Evolutionary conservation across 2,113 vertebrate genomes (phyloP).

Genomic region (Morone saxatilis): DNA sequence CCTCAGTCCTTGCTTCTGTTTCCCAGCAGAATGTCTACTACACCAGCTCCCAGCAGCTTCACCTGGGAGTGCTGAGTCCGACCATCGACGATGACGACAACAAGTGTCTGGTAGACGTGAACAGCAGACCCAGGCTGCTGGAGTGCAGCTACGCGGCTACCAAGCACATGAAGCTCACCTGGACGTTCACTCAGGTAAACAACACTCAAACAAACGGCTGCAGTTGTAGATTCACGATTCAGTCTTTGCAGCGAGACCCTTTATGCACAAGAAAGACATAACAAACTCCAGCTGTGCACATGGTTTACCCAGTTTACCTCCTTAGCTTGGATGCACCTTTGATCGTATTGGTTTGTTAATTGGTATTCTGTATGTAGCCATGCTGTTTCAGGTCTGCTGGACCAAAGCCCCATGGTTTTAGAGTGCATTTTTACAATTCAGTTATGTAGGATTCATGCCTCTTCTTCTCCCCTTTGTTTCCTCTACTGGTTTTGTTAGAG

Average conservation of each 20-base stretch:
- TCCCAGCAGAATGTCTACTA: constrained; percentile 93
- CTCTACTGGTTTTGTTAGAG: neutral
- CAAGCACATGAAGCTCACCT: constrained; percentile 97
- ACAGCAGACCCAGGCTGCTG: constrained; percentile 92
- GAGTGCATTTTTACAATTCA: neutral
- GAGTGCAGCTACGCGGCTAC: constrained; percentile 96
- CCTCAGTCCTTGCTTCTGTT: constrained; percentile 4
- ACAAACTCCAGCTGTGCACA: neutral
- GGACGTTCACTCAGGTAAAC: constrained; percentile 94
- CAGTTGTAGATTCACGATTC: neutral
- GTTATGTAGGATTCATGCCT: neutral
- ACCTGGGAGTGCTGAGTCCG: constrained; percentile 92
- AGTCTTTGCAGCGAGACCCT: neutral
- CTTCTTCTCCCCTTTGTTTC: constrained; percentile 27
- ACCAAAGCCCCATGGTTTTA: neutral
- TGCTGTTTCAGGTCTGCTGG: constrained; percentile 6
- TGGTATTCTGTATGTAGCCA: constrained; percentile 8
- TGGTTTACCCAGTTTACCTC: neutral
- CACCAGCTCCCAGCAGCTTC: constrained; percentile 93
- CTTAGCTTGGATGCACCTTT: constrained; percentile 12
- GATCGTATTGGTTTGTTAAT: constrained; percentile 3
- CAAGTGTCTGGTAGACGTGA: constrained; percentile 98
- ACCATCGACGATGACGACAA: constrained; percentile 96
- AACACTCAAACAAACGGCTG: neutral
- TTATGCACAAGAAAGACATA: neutral